Evolutionary conservation across 1,140 invertebrate species (phyloP), one percentile per base, ranked within the genome.

Genomic region (Cardiocondyla obscurior): DNA sequence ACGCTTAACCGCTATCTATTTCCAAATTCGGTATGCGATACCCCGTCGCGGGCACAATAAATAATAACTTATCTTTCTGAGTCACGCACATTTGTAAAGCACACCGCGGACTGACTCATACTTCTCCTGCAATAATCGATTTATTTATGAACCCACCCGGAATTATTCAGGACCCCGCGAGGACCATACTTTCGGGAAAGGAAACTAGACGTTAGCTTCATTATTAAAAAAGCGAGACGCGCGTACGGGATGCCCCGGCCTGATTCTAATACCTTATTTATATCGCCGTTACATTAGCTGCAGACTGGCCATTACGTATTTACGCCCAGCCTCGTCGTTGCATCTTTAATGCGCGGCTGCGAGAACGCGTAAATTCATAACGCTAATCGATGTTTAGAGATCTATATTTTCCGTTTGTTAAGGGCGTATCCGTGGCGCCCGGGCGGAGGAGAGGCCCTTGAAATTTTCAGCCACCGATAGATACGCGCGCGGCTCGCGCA

Each of bases 221-320:
- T 79, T 79, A 79, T n/a, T 67, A 79, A 79, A 79, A n/a, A 79
- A 55, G 33, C 39, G 58, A 77, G 25, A n/a, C n/a, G 22, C 74
- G 74, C 51, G n/a, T 19, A 55, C 44, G 53, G 53, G 60, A 53
- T 64, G 46, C 44, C 44, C 62, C 16, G 62, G 62, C 46, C 53
- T 79, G 46, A 69, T 49, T 19, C 46, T 53, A 12, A 79, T 79
- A 69, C 33, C 22, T 67, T 79, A 79, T 79, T 79, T 69, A 79
- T 25, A 44, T 53, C 10, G 46, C 74, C 46, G 74, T 79, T 79
- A 79, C 33, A 79, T 67, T 69, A 79, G 33, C 62, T 69, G 74
- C 62, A 67, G 33, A 4, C 46, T 67, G 53, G 8, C 12, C 22
- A 53, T 77, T 77, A 42, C 22, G 25, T 79, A 79, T 79, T 79